phyloP scores from a whole-genome alignment of 2,797 vertebrate species.

The Lerista edwardsae region DNA sequence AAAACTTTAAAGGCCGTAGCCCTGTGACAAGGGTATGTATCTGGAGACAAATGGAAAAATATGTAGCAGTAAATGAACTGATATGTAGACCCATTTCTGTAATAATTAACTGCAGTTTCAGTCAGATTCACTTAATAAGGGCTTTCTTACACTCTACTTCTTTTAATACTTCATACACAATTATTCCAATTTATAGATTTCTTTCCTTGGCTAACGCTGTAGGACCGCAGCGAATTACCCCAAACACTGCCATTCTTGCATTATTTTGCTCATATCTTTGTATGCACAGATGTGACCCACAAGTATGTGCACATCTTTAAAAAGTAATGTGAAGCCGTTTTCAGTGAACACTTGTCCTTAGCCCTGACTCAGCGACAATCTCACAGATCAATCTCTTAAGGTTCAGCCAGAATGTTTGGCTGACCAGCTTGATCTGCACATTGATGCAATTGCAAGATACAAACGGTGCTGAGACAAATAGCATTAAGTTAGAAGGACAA shows the following conservation, averaged over 20 bases:
- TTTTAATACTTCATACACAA: neutral
- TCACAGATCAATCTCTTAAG: neutral
- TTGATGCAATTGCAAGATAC: neutral
- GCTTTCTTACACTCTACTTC: neutral
- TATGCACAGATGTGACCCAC: neutral
- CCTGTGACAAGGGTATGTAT: conserved; percentile 33
- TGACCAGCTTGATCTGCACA: neutral
- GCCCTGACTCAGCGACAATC: neutral
- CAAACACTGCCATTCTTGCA: neutral
- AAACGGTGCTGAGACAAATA: neutral
- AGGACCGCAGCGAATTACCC: neutral
- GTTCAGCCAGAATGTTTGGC: neutral
- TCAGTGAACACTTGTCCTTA: neutral
- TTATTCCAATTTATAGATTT: conserved; percentile 5
- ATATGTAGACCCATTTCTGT: neutral
- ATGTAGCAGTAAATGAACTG: neutral
- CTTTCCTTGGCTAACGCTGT: conserved; percentile 2
- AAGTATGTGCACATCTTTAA: neutral
- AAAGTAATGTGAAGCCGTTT: neutral
- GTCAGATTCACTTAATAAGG: neutral
- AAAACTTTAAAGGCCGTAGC: conserved; percentile 36
- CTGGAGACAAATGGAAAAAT: conserved; percentile 31
- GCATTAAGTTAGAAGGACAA: neutral
- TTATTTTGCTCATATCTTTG: neutral
- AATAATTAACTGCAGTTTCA: conserved; percentile 10